Evolutionary conservation across 2,113 vertebrate genomes (phyloP), one percentile per base, ranked within the genome.

Genomic region (Oryctolagus cuniculus): DNA sequence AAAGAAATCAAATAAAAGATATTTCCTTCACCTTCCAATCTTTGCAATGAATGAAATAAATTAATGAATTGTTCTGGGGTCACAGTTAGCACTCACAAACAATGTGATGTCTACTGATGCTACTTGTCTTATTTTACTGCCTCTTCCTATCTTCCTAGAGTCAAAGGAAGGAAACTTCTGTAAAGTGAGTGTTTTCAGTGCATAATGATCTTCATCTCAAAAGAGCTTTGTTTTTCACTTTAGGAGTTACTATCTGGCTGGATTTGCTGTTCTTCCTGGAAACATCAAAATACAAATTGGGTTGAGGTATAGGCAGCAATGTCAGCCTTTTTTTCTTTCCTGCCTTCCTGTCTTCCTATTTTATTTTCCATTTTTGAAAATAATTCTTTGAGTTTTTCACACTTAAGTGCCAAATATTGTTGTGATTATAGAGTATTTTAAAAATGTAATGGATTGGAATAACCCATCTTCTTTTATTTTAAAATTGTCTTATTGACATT

Each of bases 11-110:
- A 92, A 53, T 70, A 38, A 78, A 96, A 86, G 69, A 72, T 1
- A 82, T 7, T 93, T 87, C 15, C 15, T 87, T 87, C 27, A 84
- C 34, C 10, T 89, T 91, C 22, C 74, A 88, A 61, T 22, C n/a
- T 87, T 83, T 93, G n/a, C 87, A 70, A 97, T 92, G 66, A 27
- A 34, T 25, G 31, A 92, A 51, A 86, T 27, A 91, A 92, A 78
- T 67, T 21, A 66, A 89, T 86, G 27, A 91, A 8, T 12, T 92
- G 11, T 61, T 94, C 24, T 25, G 89, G 10, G 51, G 34, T 91
- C 87, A 95, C 55, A 87, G 44, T 12, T 85, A 34, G 1, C 38
- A 77, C 69, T 94, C 73, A 89, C 73, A 91, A 64, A 58, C 90
- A 95, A 66, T 31, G 24, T 91, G 13, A 49, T 63, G 3, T 72